Evolutionary conservation across 2,797 vertebrate species (phyloP).

Genomic region (Peromyscus melanophrys): DNA sequence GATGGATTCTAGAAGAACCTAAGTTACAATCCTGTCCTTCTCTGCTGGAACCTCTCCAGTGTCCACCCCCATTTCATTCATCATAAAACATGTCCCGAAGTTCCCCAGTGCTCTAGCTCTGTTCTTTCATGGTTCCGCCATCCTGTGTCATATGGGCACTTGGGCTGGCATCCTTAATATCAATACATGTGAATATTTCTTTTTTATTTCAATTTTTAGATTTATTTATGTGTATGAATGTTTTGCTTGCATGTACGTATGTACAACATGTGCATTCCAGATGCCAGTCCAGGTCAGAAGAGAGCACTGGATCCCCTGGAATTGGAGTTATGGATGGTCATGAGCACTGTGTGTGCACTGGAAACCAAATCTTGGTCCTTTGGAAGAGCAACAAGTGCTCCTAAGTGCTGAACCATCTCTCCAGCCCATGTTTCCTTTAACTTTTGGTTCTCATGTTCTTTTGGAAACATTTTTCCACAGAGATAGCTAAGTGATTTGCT

Average conservation of each 20-base stretch:
- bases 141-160: not conserved
- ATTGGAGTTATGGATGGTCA: not conserved
- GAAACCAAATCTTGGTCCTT: not conserved
- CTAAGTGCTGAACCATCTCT: not conserved
- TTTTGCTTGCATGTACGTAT: not conserved
- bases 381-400: not conserved
- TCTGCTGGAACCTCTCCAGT: not conserved
- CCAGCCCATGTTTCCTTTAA: not conserved
- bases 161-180: not conserved
- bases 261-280: not conserved
- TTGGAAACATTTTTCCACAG: not conserved
- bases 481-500: not conserved
- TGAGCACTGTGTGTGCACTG: too few relatives aligned
- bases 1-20: not conserved
- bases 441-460: not conserved
- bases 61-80: not conserved
- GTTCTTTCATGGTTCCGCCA: not conserved
- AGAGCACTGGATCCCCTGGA: not conserved
- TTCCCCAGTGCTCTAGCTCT: fast-evolving
- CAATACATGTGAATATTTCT: fast-evolving
- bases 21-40: not conserved
- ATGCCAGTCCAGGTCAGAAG: not conserved
- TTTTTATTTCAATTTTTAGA: not conserved
- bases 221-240: not conserved
- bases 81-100: not conserved